Evolutionary conservation across 2,113 vertebrate species (phyloP).

Genomic region (Cochlearius cochlearius): DNA sequence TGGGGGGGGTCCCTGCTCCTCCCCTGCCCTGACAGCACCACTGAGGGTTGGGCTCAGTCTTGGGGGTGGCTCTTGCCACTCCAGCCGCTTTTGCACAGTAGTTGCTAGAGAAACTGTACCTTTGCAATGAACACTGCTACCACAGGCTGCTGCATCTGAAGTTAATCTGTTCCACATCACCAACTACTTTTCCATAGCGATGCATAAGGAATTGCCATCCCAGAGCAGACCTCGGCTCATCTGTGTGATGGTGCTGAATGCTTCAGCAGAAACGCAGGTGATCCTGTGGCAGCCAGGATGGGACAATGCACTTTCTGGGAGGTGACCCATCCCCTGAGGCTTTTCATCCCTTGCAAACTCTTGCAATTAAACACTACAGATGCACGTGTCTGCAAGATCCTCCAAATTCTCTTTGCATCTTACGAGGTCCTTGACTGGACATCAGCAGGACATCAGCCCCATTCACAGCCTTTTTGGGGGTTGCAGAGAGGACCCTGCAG

Average conservation of each 20-base stretch:
- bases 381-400: not conserved
- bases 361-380: not conserved
- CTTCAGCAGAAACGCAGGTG: not conserved
- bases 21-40: not conserved
- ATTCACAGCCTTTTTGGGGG: not conserved
- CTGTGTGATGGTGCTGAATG: not conserved
- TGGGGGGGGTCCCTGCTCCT: not conserved
- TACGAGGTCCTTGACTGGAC: not conserved
- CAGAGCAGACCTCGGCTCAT: not conserved
- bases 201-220: not conserved
- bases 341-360: not conserved
- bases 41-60: not conserved
- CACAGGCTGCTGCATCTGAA: not conserved
- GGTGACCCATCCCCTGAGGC: not conserved
- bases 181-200: not conserved
- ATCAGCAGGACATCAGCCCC: not conserved
- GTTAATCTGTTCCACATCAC: constrained; percentile 32
- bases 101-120: not conserved
- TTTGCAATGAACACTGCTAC: not conserved
- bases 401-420: not conserved
- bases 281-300: not conserved
- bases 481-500: not conserved
- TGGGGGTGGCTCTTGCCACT: not conserved
- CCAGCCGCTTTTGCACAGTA: not conserved
- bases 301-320: not conserved